Percentiles rank a stretch among this genome's conserved stretches.
These are phyloP conservation scores for Drosophila demipolita DNA, from an alignment of 2,888 invertebrate species.

Conservation along the genomic window DNA sequence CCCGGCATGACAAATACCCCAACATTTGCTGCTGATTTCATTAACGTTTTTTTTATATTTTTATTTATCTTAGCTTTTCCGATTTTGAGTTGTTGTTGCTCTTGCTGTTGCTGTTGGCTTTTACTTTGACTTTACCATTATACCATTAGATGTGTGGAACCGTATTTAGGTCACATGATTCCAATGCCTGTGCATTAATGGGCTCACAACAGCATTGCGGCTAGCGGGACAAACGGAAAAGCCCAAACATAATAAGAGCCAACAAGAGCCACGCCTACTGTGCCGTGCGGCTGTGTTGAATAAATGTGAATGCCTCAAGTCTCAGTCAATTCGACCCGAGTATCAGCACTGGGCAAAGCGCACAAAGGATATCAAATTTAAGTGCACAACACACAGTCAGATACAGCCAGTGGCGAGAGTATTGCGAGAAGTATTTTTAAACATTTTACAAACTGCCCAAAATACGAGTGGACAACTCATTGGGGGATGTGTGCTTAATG, in stretches of 20 bases:
- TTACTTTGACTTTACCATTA: constrained; percentile 66
- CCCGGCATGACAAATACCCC: constrained; percentile 52
- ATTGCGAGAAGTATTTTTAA: constrained; percentile 1
- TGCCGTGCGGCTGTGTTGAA: constrained; percentile 12
- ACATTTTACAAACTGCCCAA: background rate
- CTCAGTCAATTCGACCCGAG: constrained; percentile 60
- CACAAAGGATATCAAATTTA: constrained; percentile 80
- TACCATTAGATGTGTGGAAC: constrained; percentile 69
- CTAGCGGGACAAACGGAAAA: constrained; percentile 64
- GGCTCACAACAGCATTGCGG: constrained; percentile 46
- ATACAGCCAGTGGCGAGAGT: constrained; percentile 26
- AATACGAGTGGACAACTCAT: background rate
- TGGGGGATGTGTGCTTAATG: background rate
- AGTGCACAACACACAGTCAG: constrained; percentile 66
- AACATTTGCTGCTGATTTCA: constrained; percentile 27
- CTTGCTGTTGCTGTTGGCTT: constrained; percentile 31
- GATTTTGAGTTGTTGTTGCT: constrained; percentile 47
- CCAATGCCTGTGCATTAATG: constrained; percentile 68
- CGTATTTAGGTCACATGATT: constrained; percentile 78
- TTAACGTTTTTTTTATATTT: constrained; percentile 6
- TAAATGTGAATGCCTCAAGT: constrained; percentile 63
- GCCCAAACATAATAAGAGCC: constrained; percentile 64
- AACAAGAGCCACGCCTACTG: constrained; percentile 44
- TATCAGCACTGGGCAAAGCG: constrained; percentile 31
- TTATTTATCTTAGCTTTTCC: constrained; percentile 44